These are phyloP conservation scores for Ceratina japonica DNA, from an alignment of 1,140 invertebrate genomes.

Conservation along the genomic window DNA sequence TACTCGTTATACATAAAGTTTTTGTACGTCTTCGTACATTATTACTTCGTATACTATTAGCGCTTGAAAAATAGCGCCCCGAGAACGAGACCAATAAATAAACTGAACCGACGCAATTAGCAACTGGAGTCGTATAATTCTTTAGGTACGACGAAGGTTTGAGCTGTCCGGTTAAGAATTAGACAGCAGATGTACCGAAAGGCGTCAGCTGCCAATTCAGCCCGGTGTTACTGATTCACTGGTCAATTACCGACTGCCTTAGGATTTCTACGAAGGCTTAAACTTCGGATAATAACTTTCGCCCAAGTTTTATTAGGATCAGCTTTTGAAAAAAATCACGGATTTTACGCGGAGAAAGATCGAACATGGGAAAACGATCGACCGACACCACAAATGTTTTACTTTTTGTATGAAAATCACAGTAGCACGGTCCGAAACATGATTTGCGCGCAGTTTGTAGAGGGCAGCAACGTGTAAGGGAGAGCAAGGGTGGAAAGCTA, in stretches of 20 bases:
- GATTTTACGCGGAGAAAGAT: too few species aligned
- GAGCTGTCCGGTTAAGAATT: constrained; percentile 57
- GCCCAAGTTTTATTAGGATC: too few species aligned
- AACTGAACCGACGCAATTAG: constrained; percentile 9
- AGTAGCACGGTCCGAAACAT: background rate
- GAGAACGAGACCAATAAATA: too few species aligned
- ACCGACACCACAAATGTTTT: background rate
- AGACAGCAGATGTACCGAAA: constrained; percentile 71
- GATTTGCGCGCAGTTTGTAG: constrained; percentile 3
- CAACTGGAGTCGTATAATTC: background rate
- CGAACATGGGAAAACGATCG: background rate
- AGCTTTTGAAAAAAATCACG: too few species aligned
- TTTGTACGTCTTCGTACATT: too few species aligned
- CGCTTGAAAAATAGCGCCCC: too few species aligned
- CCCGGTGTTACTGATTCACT: constrained; percentile 69
- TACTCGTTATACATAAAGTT: background rate
- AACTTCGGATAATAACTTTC: background rate
- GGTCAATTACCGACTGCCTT: constrained; percentile 14
- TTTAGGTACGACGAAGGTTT: background rate
- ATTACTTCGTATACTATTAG: too few species aligned
- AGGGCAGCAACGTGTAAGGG: constrained; percentile 40
- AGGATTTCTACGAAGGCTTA: background rate
- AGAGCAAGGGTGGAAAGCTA: constrained; percentile 40
- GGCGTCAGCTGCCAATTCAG: constrained; percentile 72
- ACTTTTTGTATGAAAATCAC: background rate